phyloP scores from a whole-genome alignment of 2,797 vertebrate genomes.

The Lagorchestes hirsutus region DNA sequence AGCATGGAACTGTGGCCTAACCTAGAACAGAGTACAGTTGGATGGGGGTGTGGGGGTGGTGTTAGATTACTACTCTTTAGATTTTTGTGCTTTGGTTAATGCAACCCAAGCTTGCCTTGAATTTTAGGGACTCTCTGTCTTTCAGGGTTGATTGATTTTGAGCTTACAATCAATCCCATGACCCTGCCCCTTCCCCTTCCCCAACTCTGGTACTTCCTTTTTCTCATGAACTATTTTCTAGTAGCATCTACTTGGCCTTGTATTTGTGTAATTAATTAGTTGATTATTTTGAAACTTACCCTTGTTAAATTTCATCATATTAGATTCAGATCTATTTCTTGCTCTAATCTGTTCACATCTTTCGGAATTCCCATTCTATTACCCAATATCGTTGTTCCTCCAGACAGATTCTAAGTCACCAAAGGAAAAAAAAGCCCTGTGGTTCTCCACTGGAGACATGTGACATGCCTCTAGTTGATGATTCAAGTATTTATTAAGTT shows the following conservation, averaged over 20 bases:
- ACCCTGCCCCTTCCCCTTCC: not conserved
- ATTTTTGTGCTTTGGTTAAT: not conserved
- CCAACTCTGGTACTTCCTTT: not conserved
- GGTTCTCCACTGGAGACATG: not conserved
- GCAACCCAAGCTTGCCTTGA: not conserved
- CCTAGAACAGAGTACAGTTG: not conserved
- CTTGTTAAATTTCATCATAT: not conserved
- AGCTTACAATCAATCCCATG: not conserved
- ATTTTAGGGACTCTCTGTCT: not conserved
- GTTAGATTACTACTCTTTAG: not conserved
- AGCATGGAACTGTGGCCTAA: not conserved
- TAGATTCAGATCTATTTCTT: not conserved
- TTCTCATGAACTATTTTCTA: not conserved
- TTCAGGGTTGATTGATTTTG: not conserved
- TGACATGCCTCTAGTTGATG: not conserved
- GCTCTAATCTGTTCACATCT: not conserved
- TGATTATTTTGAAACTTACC: not conserved
- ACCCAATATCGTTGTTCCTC: not conserved
- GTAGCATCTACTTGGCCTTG: not conserved
- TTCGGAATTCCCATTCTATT: not conserved
- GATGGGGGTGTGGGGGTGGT: not conserved
- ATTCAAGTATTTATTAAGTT: not conserved
- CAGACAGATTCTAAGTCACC: not conserved
- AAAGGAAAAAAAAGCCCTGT: not conserved
- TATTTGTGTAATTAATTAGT: not conserved